Conservation (phyloP, 2,797 vertebrate species). For the Chanos chanos region DNA sequence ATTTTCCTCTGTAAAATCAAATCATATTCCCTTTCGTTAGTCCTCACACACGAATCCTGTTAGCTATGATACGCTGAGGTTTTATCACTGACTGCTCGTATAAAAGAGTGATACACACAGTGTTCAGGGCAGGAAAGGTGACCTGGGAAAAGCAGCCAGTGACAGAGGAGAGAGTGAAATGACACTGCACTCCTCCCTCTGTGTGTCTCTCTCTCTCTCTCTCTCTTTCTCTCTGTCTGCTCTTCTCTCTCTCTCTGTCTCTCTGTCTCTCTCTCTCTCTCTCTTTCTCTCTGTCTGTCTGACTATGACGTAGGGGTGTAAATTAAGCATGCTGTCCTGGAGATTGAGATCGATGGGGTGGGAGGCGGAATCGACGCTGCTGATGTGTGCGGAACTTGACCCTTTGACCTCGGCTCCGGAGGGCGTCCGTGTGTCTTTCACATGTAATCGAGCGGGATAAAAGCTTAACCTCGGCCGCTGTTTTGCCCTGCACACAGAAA, state of each 20-base stretch:
- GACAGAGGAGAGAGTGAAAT: neutral
- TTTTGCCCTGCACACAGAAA: too few species aligned
- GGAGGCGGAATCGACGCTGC: conserved; percentile 40
- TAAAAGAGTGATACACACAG: too few species aligned
- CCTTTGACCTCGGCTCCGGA: conserved; percentile 20
- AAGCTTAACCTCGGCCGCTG: conserved; percentile 10
- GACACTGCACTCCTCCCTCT: neutral
- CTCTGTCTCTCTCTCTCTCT: too few species aligned
- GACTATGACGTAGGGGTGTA: neutral
- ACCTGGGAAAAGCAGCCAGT: neutral
- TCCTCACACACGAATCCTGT: too few species aligned
- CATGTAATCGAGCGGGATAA: conserved; percentile 12
- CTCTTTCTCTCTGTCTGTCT: too few species aligned
- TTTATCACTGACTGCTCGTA: too few species aligned
- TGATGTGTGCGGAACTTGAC: conserved; percentile 30
- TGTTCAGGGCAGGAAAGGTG: neutral
- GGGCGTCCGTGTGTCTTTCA: conserved; percentile 24
- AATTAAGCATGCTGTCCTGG: conserved; percentile 20
- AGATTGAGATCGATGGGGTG: conserved; percentile 17
- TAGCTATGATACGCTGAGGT: too few species aligned
- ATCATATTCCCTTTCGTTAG: conserved; percentile 1
- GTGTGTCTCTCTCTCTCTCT: too few species aligned
- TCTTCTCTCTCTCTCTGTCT: too few species aligned
- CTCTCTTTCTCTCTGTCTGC: too few species aligned
- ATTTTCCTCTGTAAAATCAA: neutral